Base-by-base conservation (phyloP, 2,113 vertebrate genomes). In the Indicator indicator region DNA sequence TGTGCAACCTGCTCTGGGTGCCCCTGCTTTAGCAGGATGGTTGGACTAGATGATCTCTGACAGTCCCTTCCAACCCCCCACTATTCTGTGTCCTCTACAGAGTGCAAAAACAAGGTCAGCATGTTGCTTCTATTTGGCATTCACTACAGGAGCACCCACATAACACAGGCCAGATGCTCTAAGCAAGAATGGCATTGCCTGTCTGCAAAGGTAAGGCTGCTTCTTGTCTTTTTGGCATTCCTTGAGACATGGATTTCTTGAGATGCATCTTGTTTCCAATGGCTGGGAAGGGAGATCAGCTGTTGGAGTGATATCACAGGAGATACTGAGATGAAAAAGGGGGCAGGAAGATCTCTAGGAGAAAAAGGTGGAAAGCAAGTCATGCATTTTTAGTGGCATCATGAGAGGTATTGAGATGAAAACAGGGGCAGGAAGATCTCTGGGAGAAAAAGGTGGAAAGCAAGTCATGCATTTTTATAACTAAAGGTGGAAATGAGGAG, bases 191-290 rank as follows among this genome's bases (percentile, higher is more conserved):
- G 54, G 60, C 91, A 85, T 48, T 56, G 14, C 33, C 28, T 33
- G 32, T 74, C 56, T 82, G 50, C 52, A 69, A 83, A 88, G n/a
- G n/a, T 32, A 88, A 55, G 20, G 11, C 26, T 60, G 72, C 40
- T 32, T 81, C 90, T 86, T 89, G 65, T 44, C 33, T 74, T 87
- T 83, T 36, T 81, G 50, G 74, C 10, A 33, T 94, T 91, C 73
- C 48, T 86, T 64, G 75, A 81, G 55, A 81, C 27, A 10, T 8
- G 9, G 28, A 83, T 72, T 76, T 90, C 91, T 76, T 88, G 63
- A 77, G 69, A 88, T 86, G 36, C 55, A 19, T 83, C 67, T 55
- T 64, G 40, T 88, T 95, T 89, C 63, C 88, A 95, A 82, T 65
- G 5, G 11, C n/a, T 82, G 70, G 42, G n/a, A 95, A 83, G 8